Evolutionary conservation across 2,113 vertebrate genomes (phyloP), one percentile per base, ranked within the genome.

Genomic region (Ondatra zibethicus): DNA sequence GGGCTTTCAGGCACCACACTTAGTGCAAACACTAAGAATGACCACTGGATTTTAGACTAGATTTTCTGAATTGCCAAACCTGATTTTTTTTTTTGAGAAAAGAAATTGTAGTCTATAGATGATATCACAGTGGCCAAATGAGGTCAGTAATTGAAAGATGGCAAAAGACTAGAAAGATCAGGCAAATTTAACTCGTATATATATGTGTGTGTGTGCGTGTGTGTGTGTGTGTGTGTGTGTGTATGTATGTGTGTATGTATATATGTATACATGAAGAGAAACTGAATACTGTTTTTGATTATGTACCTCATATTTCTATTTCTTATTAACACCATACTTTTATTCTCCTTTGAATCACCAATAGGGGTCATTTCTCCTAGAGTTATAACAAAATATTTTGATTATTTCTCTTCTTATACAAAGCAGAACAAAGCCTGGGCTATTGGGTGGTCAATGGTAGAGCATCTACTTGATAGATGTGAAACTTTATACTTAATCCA

Each of bases 41-140:
- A 68, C 70, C 84, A 33, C 31, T 58, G 31, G 91, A 92, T 39
- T 19, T 77, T 6, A 16, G 25, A 66, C 33, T 39, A 21, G 6
- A 7, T 78, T 36, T 77, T 68, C 19, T 39, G 63, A 68, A 76
- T 50, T 93, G 25, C 14, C 33, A 78, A 65, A 3, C 8, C 7
- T 23, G 29, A 6, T 36, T 31, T 29, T 42, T 70, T n/a, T 63
- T 70, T 68, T 65, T 92, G 39, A 89, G 63, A 89, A 92, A 82
- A 1, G 5, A 63, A 77, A 65, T 65, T 42, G 92, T 5, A 58
- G 12, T 11, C 89, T 63, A 70, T n/a, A n/a, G 31, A 50, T 50
- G 1, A 4, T 87, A 76, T 55, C 39, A 5, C 1, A 19, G 36
- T 8, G 5, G 0, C 6, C 21, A 31, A 65, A n/a, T 8, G 52